Percentiles rank a stretch among this genome's conserved stretches.
These are phyloP conservation scores for Bradypodion pumilum DNA, from an alignment of 2,797 vertebrate species.

Conservation along the genomic window DNA sequence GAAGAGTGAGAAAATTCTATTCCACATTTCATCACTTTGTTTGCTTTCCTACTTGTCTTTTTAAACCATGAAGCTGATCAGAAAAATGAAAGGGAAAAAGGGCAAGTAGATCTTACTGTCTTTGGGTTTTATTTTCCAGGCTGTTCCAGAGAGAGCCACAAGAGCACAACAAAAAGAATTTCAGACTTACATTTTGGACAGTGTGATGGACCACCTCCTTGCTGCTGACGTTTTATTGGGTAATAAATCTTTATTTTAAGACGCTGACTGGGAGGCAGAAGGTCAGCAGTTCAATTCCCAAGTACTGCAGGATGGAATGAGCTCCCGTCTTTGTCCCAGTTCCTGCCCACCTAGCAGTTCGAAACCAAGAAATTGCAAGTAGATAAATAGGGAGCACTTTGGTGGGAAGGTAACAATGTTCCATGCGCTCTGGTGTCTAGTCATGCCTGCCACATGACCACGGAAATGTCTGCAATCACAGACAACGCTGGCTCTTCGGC, in stretches of 20 bases:
- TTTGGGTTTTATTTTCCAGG: slow-evolving; percentile 72
- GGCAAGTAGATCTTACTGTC: not conserved
- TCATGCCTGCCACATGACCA: no score
- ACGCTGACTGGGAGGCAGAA: no score
- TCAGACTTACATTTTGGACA: slow-evolving; percentile 95
- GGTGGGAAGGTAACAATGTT: no score
- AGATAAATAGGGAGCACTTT: no score
- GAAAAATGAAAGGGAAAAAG: not conserved
- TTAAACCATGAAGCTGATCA: not conserved
- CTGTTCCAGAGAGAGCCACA: slow-evolving; percentile 96
- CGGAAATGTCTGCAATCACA: no score
- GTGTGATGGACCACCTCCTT: slow-evolving; percentile 97
- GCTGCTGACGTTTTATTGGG: slow-evolving; percentile 95
- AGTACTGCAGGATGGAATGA: no score
- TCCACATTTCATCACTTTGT: not conserved
- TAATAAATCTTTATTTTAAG: slow-evolving; percentile 66
- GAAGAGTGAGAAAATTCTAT: not conserved
- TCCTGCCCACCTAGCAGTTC: no score
- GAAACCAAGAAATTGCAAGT: no score
- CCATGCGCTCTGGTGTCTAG: no score
- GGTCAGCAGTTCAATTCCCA: no score
- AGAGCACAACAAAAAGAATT: slow-evolving; percentile 98
- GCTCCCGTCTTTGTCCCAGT: no score
- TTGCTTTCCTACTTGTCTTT: not conserved
- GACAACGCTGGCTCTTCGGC: no score